Evolutionary conservation across 2,113 vertebrate species (phyloP), one percentile per base, ranked within the genome.

Genomic region (Phoenicopterus ruber): DNA sequence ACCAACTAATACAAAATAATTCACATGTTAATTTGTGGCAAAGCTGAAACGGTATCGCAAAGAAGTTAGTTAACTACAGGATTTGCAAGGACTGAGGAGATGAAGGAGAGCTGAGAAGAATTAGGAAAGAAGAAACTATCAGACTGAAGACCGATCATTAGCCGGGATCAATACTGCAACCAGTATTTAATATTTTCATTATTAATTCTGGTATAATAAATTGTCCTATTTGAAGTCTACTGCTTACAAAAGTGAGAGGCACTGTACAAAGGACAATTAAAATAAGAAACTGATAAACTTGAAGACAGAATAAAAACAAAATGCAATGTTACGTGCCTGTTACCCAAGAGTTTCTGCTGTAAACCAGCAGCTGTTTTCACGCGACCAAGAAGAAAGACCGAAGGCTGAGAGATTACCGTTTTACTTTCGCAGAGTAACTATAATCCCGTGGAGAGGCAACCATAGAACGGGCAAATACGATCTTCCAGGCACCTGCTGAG

Each of bases 301-400:
- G 24, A 18, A 49, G 58, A 17, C 15, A 34, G 34, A 52, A 58
- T 11, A 15, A 44, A 34, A 29, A 0, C 36, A n/a, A 62, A 49
- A 44, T 7, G 36, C 49, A 63, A 6, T 6, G 1, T 10, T 10
- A 47, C 15, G 2, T 2, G 16, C 3, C 26, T 20, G 16, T 4
- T 26, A 32, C 20, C 25, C 2, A 10, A n/a, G 17, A 32, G n/a
- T 74, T 47, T 28, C 46, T 66, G 11, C 59, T 29, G 21, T 17
- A 40, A 61, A 49, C 25, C 25, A 32, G 49, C 34, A 47, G 59
- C 59, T 67, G 26, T 40, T 61, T 44, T 13, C 59, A 13, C 16
- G 10, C 5, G 17, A 34, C 24, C 52, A 50, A 38, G 32, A 26
- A 7, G 20, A 49, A 6, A 26, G 25, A 46, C 17, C 0, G 0